Evolutionary conservation across 2,113 vertebrate genomes (phyloP), one percentile per base, ranked within the genome.

Genomic region (Lophochroa leadbeateri): DNA sequence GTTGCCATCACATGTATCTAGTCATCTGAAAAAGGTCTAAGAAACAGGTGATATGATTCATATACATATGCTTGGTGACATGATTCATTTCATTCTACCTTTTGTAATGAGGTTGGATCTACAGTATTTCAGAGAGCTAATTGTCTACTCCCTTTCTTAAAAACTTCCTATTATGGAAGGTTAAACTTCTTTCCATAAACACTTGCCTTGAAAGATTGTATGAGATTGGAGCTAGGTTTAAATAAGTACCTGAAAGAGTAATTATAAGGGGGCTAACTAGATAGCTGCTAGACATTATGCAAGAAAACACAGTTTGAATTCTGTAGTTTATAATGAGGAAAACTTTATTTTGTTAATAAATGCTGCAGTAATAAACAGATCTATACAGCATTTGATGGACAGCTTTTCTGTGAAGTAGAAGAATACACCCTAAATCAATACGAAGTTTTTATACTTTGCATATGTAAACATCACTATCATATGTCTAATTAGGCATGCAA

Each of bases 401-500:
- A 63, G 23, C 7, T 67, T 90, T 52, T 74, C 47, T 76, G 4
- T 82, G 61, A 53, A 92, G 64, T 23, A 91, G 15, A 63, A 79
- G 37, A 69, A 57, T 53, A 39, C 5, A 71, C 35, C 37, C 72
- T 47, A 92, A 74, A 72, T 82, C 81, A 81, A 43, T 67, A 85
- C 1, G 52, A 58, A 43, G 16, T 49, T 72, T 35, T 81, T 19
- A 44, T 76, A 74, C 76, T 87, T 92, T 93, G 37, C 41, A 84
- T 95, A 63, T 77, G 43, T 23, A 90, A 94, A 97, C 49, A 93
- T 67, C 39, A 76, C 5, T 6, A 72, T 67, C 37, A 21, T 72
- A 61, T 83, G 80, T 61, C 39, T 90, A 93, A 93, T 93, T 93
- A 95, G 67, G 41, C 43, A 65, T 70, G 57, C 44, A 86, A 76